Evolutionary conservation across 2,113 vertebrate genomes (phyloP).

Genomic region (Anhinga rufa): DNA sequence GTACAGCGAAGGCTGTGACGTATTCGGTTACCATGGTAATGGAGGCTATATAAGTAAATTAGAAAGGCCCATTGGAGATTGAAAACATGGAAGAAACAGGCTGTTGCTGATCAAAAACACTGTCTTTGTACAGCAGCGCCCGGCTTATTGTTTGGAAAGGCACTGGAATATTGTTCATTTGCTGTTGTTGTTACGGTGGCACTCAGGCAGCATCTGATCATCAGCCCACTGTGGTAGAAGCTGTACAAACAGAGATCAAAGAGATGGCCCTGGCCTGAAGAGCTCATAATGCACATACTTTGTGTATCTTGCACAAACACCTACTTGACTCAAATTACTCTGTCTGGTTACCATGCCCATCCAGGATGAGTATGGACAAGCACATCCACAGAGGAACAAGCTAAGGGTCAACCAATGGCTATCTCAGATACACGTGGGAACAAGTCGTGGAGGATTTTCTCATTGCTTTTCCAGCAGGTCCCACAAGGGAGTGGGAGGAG

Average conservation of each 20-base stretch:
- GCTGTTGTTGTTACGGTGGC: not conserved
- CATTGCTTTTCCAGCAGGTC: not conserved
- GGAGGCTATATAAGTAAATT: not conserved
- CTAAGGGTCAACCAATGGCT: not conserved
- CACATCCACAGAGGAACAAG: not conserved
- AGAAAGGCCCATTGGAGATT: not conserved
- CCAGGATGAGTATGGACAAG: not conserved
- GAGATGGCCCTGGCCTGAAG: not conserved
- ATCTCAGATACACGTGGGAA: not conserved
- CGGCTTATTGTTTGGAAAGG: not conserved
- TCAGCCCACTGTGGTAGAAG: not conserved
- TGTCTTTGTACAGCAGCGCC: not conserved
- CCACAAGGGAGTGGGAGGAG: not conserved
- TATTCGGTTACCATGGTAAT: not conserved
- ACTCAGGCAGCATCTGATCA: not conserved
- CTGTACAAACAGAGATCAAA: not conserved
- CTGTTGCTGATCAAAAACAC: not conserved
- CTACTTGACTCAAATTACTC: not conserved
- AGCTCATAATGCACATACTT: not conserved
- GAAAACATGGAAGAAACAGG: not conserved
- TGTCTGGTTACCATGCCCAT: not conserved
- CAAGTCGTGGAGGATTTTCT: not conserved
- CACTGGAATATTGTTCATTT: not conserved
- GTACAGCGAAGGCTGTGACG: not conserved
- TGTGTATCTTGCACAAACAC: not conserved